Percentiles rank a stretch among this genome's conserved stretches.
phyloP scores from a whole-genome alignment of 1,140 invertebrate species.

The Pachyrhynchus sulphureomaculatus region DNA sequence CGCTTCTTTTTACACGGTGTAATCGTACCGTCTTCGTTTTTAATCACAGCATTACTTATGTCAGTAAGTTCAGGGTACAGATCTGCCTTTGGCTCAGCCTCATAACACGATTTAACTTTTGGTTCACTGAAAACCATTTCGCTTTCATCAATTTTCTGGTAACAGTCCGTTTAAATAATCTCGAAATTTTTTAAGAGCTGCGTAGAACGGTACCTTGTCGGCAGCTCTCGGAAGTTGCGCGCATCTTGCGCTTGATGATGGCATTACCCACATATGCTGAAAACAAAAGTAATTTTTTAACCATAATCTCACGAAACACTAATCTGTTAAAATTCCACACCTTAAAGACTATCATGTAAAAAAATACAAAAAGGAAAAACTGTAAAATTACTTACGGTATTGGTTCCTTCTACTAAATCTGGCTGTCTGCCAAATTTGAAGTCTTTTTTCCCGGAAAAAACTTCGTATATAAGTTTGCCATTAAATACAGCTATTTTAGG shows the following conservation, averaged over 20 bases:
- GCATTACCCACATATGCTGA: constrained; percentile 98
- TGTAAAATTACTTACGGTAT: constrained; percentile 81
- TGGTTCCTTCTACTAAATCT: constrained; percentile 87
- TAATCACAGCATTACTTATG: constrained; percentile 54
- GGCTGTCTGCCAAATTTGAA: constrained; percentile 96
- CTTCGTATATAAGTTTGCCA: constrained; percentile 96
- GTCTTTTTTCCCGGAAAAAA: constrained; percentile 96
- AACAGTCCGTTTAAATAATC: constrained; percentile 93
- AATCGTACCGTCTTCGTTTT: constrained; percentile 61
- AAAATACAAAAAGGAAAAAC: not conserved
- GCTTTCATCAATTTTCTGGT: constrained; percentile 80
- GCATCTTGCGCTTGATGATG: constrained; percentile 93
- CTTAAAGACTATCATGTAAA: too few species aligned
- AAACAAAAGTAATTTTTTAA: too few species aligned
- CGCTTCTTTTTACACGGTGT: constrained; percentile 84
- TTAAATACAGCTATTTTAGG: constrained; percentile 98
- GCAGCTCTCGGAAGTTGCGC: constrained; percentile 92
- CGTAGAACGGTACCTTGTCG: constrained; percentile 97
- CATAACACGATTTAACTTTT: constrained; percentile 64
- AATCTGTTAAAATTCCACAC: too few species aligned
- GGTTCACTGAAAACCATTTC: constrained; percentile 89
- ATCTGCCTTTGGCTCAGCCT: constrained; percentile 55
- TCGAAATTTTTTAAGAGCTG: constrained; percentile 89
- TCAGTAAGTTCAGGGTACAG: constrained; percentile 51
- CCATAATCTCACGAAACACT: too few species aligned